Conservation (phyloP, 30 jellyfish, hydroid and myxozoan genomes). For the Pseudorhiza aurosa region DNA sequence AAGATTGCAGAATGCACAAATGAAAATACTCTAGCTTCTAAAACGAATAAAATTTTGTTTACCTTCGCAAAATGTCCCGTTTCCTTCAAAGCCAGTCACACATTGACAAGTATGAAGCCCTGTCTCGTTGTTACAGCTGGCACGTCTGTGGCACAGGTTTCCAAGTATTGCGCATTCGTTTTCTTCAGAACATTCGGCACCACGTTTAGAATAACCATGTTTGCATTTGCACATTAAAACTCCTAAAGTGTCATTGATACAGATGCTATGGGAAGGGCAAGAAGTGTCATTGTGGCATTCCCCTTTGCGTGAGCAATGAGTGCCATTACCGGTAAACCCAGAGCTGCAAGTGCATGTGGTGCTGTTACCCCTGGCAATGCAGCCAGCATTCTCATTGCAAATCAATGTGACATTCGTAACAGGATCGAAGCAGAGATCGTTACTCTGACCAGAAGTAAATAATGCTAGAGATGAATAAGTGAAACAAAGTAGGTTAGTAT, state of each 20-base stretch:
- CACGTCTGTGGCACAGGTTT: conserved; percentile 50
- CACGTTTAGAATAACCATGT: conserved; percentile 68
- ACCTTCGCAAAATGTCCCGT: conserved; percentile 66
- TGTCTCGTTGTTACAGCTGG: conserved; percentile 22
- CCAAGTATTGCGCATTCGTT: conserved; percentile 45
- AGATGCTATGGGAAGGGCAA: conserved; percentile 12
- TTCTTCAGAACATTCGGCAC: conserved; percentile 48
- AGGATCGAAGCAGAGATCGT: background rate
- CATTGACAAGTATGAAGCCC: conserved; percentile 71
- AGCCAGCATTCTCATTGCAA: conserved; percentile 24
- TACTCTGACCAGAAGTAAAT: background rate
- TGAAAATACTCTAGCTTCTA: too few species aligned
- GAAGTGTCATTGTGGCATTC: background rate
- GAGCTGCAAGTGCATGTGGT: conserved; percentile 12
- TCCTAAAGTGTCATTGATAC: conserved; percentile 1
- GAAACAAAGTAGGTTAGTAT: too few species aligned
- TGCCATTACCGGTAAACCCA: conserved; percentile 44
- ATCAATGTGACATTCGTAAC: background rate
- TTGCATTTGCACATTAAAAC: conserved; percentile 14
- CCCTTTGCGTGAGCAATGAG: background rate
- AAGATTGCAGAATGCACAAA: too few species aligned
- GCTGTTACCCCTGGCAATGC: background rate
- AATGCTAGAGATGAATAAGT: background rate
- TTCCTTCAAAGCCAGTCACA: conserved; percentile 51
- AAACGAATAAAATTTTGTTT: too few species aligned